A percentile compares a stretch with the other conserved stretches of the same genome.
Conservation (phyloP, 2,113 vertebrate genomes). For the Galeopterus variegatus region DNA sequence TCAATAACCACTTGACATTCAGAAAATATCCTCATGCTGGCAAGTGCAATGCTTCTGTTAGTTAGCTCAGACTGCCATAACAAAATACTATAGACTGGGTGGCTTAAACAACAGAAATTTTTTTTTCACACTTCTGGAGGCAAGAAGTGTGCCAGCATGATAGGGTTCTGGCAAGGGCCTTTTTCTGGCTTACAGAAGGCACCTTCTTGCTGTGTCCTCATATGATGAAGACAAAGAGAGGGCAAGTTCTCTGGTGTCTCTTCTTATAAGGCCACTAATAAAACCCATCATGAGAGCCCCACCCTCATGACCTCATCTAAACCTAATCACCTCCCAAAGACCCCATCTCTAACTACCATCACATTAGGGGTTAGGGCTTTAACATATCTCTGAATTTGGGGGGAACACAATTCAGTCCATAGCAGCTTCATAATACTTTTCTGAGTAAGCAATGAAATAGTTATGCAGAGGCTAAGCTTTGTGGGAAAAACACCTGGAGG, state of each 20-base stretch:
- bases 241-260: background rate
- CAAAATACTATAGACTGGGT: background rate
- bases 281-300: background rate
- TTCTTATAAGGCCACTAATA: background rate
- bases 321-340: background rate
- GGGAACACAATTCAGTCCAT: background rate
- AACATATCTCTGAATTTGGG: background rate
- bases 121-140: background rate
- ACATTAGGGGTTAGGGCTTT: background rate
- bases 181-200: background rate
- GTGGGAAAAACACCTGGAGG: background rate
- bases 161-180: background rate
- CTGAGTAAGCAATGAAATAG: background rate
- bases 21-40: constrained; percentile 11
- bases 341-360: background rate
- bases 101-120: constrained; percentile 2
- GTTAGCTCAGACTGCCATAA: background rate
- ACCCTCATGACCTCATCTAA: background rate
- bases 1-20: constrained; percentile 64
- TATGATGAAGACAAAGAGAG: background rate
- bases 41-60: background rate
- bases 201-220: background rate
- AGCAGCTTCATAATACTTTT: constrained; percentile 1
- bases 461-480: background rate
- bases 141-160: background rate